Evolutionary conservation across 2,113 vertebrate species (phyloP), one percentile per base, ranked within the genome.

Genomic region (Aphyosemion australe): DNA sequence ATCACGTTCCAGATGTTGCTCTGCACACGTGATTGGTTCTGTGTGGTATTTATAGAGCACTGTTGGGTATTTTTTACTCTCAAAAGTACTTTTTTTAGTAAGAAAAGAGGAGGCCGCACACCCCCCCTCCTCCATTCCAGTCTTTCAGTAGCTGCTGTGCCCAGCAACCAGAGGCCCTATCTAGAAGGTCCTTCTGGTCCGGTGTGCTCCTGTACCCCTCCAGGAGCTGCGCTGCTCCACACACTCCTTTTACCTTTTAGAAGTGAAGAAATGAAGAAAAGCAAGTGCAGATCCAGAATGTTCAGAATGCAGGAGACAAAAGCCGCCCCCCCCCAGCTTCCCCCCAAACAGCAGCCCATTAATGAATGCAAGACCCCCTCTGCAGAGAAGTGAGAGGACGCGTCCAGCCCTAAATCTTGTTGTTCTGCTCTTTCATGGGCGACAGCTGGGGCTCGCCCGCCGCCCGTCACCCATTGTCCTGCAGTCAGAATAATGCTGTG

Each of bases 381-480:
- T 62, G 65, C 78, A 61, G 91, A 91, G 88, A 93, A 94, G 94
- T 93, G 90, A 88, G 93, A 91, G 89, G 87, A 92, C 94, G 93
- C 94, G 94, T 94, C 91, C 93, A 92, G 94, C 91, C 94, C 93
- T 95, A 95, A 96, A 96, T 95, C 95, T 96, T 93, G 93, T 94
- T 95, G 95, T 95, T 95, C 93, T 94, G 94, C 76, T 92, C 93
- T 96, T 96, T 96, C 94, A 95, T 90, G 92, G 88, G 84, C 93
- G 95, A 95, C 95, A 98, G 95, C 95, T 98, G 95, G 95, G 95
- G 92, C 93, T 94, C 92, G 94, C 94, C 90, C 80, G 93, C 91
- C 94, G 94, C 92, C 93, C 94, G 88, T 91, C 85, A 77, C 84
- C 95, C 91, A 95, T 97, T 98, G 95, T 98, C 93, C 87, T 76